Conservation (phyloP, 2,113 vertebrate genomes). For the rabbit (Oryctolagus cuniculus) region mOryCun1.1 NC_091432.1:202221001-202221500, state of each 20-base stretch:
- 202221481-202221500: not conserved
- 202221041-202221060: no score
- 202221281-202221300: constrained; percentile 18
- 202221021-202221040: no score
- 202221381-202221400: not conserved
- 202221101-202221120: not conserved
- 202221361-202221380: not conserved
- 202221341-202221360: not conserved
- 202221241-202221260: constrained; percentile 11
- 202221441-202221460: constrained; percentile 20
- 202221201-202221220: not conserved
- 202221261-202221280: constrained; percentile 5
- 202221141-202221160: not conserved
- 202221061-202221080: no score
- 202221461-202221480: not conserved
- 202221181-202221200: not conserved
- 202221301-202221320: constrained; percentile 20
- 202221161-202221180: not conserved
- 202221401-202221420: not conserved
- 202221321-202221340: not conserved
- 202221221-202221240: not conserved
- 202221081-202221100: no score
- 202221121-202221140: not conserved
- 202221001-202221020: no score
- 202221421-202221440: constrained; percentile 25